Evolutionary conservation across 2,888 invertebrate species (phyloP).

Genomic region (Microplitis deprimator): DNA sequence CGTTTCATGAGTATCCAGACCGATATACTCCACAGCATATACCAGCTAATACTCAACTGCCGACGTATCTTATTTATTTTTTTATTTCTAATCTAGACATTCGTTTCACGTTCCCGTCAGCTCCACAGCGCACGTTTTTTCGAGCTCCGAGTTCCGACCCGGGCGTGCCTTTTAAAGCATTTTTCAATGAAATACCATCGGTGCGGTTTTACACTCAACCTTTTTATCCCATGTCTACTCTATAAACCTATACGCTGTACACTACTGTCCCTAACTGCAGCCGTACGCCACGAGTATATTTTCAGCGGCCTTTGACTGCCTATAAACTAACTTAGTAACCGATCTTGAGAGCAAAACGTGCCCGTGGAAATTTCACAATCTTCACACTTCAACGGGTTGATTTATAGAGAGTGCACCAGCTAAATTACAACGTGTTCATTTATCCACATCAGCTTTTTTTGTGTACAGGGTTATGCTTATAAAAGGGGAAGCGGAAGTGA

Average conservation of each 20-base stretch:
- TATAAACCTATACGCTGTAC: background rate
- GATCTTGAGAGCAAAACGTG: conserved; percentile 37
- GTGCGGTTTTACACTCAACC: conserved; percentile 23
- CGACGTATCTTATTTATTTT: conserved; percentile 50
- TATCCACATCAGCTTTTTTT: background rate
- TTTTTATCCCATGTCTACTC: background rate
- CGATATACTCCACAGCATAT: conserved; percentile 36
- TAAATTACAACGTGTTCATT: conserved; percentile 5
- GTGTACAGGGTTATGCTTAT: background rate
- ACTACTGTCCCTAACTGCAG: too few relatives aligned
- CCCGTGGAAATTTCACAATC: conserved; percentile 51
- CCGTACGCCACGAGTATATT: background rate
- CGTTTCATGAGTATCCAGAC: background rate
- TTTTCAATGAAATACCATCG: conserved; percentile 57
- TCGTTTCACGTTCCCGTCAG: conserved; percentile 52
- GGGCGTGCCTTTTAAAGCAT: conserved; percentile 46
- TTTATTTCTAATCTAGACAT: conserved; percentile 61
- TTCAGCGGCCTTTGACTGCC: background rate
- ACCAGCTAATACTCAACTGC: conserved; percentile 46
- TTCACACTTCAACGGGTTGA: conserved; percentile 54
- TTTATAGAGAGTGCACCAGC: conserved; percentile 42
- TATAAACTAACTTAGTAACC: conserved; percentile 14
- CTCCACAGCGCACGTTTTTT: conserved; percentile 29
- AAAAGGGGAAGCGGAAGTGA: background rate
- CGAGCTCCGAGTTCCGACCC: background rate